Evolutionary conservation across 2,888 invertebrate species (phyloP).

Genomic region (Gastracanthus pulcherrimus): DNA sequence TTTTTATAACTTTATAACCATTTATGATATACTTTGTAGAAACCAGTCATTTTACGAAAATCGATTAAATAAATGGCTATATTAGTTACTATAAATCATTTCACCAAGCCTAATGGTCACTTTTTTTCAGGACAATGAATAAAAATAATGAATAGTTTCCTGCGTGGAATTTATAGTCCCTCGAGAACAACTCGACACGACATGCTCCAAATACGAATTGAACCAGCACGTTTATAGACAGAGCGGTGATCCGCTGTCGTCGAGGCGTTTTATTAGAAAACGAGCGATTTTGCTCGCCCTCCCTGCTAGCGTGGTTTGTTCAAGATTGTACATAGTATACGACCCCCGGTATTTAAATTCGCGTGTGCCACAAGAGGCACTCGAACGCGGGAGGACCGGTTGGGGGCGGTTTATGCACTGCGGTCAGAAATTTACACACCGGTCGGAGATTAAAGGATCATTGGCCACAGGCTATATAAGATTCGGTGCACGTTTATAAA

Average conservation of each 20-base stretch:
- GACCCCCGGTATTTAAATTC: background rate
- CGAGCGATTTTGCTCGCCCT: background rate
- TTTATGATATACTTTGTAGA: too few relatives aligned
- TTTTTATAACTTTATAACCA: too few relatives aligned
- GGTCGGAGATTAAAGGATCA: slow-evolving; percentile 9
- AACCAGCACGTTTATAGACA: too few relatives aligned
- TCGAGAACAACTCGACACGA: too few relatives aligned
- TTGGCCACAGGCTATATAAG: background rate
- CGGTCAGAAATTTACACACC: background rate
- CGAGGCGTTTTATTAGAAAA: background rate
- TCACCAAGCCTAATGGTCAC: too few relatives aligned
- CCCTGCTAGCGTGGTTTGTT: background rate
- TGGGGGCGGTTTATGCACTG: background rate
- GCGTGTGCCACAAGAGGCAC: background rate
- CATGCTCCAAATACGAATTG: background rate
- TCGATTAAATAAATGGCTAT: too few relatives aligned
- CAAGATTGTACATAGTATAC: background rate
- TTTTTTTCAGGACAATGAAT: too few relatives aligned
- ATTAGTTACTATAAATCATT: too few relatives aligned
- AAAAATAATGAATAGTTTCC: too few relatives aligned
- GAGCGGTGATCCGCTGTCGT: background rate
- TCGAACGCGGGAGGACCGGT: too few relatives aligned
- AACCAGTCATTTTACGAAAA: too few relatives aligned
- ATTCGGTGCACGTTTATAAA: background rate
- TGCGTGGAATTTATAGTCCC: too few relatives aligned